A percentile compares a stretch with the other conserved stretches of the same genome.
These are phyloP conservation scores for Anabacerthia variegaticeps DNA, from an alignment of 2,797 vertebrate species.

Conservation along the genomic window DNA sequence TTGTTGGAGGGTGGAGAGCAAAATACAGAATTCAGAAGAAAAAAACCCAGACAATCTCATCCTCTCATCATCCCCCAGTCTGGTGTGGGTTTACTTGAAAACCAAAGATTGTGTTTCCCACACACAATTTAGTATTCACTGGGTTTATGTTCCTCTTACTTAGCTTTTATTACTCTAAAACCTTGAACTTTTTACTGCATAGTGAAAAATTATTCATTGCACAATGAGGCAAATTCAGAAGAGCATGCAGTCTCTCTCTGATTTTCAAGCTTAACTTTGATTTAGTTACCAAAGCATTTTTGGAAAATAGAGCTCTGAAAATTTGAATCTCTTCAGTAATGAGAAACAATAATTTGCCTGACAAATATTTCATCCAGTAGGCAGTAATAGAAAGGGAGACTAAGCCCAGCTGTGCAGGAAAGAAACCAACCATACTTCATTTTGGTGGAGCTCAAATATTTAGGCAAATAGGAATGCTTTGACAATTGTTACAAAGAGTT, in stretches of 20 bases:
- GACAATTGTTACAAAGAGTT: not conserved
- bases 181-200: not conserved
- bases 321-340: not conserved
- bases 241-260: not conserved
- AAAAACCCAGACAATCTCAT: not conserved
- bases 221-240: not conserved
- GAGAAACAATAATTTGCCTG: not conserved
- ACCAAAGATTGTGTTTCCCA: not conserved
- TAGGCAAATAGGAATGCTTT: not conserved
- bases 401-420: not conserved
- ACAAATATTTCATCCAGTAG: not conserved
- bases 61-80: fast-evolving
- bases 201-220: not conserved
- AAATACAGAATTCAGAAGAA: not conserved
- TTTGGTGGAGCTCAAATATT: not conserved
- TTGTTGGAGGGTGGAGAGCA: fast-evolving
- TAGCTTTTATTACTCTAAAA: not conserved
- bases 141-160: not conserved
- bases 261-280: not conserved
- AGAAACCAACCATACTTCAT: not conserved
- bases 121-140: not conserved
- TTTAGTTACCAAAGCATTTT: not conserved
- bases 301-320: not conserved
- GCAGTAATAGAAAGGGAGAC: not conserved
- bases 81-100: not conserved